A percentile compares a stretch with the other conserved stretches of the same genome.
Conservation (phyloP, 2,888 invertebrate genomes). For the Polymixis flavicincta region DNA sequence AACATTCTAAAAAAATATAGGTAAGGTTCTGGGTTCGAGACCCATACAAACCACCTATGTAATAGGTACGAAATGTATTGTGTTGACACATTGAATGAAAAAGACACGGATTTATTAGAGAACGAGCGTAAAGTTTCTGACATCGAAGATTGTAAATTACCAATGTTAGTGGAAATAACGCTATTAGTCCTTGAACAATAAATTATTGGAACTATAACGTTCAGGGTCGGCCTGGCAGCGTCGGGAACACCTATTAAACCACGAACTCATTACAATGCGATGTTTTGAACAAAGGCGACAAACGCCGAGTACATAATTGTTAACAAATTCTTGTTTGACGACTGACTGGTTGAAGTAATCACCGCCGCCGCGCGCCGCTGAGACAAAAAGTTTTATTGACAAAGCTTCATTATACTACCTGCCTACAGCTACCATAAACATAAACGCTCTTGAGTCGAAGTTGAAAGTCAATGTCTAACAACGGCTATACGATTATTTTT, state of each 20-base stretch:
- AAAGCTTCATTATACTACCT: constrained; percentile 15
- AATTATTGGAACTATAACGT: constrained; percentile 58
- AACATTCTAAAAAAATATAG: constrained; percentile 21
- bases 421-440: not conserved
- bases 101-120: constrained; percentile 5
- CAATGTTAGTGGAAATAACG: constrained; percentile 45
- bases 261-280: constrained; percentile 60
- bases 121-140: constrained; percentile 34
- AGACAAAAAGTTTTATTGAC: constrained; percentile 38
- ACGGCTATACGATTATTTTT: constrained; percentile 2
- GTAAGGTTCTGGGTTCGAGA: not conserved
- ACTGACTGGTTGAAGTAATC: constrained; percentile 40
- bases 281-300: constrained; percentile 56
- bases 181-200: constrained; percentile 55
- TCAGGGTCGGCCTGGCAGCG: constrained; percentile 35
- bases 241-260: constrained; percentile 49
- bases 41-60: not conserved
- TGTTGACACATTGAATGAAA: constrained; percentile 1
- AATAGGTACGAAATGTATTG: not conserved
- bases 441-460: constrained; percentile 10
- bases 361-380: not conserved
- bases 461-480: constrained; percentile 9
- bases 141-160: constrained; percentile 39
- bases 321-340: constrained; percentile 57
- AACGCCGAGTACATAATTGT: constrained; percentile 49